Percentiles rank a stretch among this genome's conserved stretches.
These are phyloP conservation scores for Andricus curvator DNA, from an alignment of 2,888 invertebrate species.

Conservation along the genomic window DNA sequence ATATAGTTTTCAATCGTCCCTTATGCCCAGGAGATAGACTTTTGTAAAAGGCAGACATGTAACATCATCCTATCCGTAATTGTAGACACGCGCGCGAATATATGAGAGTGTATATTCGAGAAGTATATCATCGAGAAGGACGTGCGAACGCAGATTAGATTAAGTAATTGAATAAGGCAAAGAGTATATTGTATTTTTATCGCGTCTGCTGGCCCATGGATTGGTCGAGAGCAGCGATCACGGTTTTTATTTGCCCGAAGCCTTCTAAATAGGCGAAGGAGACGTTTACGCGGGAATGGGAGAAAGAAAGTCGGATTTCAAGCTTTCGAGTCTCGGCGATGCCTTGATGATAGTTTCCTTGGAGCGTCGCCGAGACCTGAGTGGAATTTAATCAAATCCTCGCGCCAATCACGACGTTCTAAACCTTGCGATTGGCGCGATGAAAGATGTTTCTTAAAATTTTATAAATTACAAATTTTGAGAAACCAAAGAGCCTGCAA, in stretches of 20 bases:
- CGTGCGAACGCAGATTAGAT: constrained; percentile 46
- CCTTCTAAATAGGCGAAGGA: constrained; percentile 21
- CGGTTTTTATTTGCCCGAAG: constrained; percentile 32
- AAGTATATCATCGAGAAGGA: constrained; percentile 23
- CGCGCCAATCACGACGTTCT: constrained; percentile 53
- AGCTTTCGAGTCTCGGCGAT: constrained; percentile 5
- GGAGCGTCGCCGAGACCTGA: neutral
- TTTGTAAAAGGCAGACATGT: constrained; percentile 17
- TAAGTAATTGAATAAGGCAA: constrained; percentile 51
- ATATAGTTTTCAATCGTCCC: constrained; percentile 2
- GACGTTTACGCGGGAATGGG: constrained; percentile 32
- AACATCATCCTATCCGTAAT: constrained; percentile 19
- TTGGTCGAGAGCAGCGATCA: constrained; percentile 27
- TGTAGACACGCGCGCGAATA: constrained; percentile 28
- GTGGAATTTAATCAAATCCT: constrained; percentile 40
- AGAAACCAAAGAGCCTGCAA: neutral
- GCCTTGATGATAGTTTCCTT: constrained; percentile 38
- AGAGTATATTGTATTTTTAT: constrained; percentile 44
- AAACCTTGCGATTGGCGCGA: constrained; percentile 57
- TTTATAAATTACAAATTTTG: neutral
- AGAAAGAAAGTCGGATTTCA: constrained; percentile 1
- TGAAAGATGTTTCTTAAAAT: constrained; percentile 18
- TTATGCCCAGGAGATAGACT: neutral
- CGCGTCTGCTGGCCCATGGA: constrained; percentile 42
- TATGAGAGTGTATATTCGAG: neutral